A percentile compares a stretch with the other conserved stretches of the same genome.
phyloP scores from a whole-genome alignment of 1,140 invertebrate genomes.

The Eulimnadia texana region DNA sequence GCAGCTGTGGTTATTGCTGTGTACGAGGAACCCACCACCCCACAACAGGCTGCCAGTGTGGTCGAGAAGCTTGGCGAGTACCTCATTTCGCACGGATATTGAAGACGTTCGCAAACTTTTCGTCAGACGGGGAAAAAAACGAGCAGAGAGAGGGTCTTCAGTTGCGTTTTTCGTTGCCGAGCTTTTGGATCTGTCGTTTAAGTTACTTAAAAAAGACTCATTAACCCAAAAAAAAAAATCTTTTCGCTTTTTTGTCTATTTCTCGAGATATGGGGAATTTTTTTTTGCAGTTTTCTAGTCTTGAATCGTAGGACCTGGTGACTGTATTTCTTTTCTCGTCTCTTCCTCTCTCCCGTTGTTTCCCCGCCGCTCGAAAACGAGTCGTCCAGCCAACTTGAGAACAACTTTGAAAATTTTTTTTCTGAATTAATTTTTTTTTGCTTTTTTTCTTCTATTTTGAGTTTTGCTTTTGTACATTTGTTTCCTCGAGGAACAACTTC shows the following conservation, averaged over 20 bases:
- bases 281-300: not conserved
- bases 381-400: not conserved
- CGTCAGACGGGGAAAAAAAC: not conserved
- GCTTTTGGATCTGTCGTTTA: too few relatives aligned
- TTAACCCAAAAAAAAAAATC: too few relatives aligned
- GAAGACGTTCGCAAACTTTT: not conserved
- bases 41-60: slow-evolving; percentile 82
- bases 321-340: not conserved
- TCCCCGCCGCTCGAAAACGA: too few relatives aligned
- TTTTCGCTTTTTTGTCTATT: too few relatives aligned
- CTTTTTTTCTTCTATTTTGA: too few relatives aligned
- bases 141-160: not conserved
- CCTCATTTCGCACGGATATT: slow-evolving; percentile 81
- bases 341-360: not conserved
- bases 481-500: too few relatives aligned
- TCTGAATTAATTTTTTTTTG: too few relatives aligned
- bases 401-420: not conserved
- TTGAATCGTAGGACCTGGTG: not conserved
- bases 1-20: slow-evolving; percentile 77
- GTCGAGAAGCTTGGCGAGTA: slow-evolving; percentile 92
- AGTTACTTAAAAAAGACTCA: too few relatives aligned
- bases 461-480: too few relatives aligned
- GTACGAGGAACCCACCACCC: slow-evolving; percentile 86
- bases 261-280: too few relatives aligned
- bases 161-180: too few relatives aligned